Evolutionary conservation across 2,797 vertebrate genomes (phyloP), one percentile per base, ranked within the genome.

Genomic region (Catostomus latipinnis): DNA sequence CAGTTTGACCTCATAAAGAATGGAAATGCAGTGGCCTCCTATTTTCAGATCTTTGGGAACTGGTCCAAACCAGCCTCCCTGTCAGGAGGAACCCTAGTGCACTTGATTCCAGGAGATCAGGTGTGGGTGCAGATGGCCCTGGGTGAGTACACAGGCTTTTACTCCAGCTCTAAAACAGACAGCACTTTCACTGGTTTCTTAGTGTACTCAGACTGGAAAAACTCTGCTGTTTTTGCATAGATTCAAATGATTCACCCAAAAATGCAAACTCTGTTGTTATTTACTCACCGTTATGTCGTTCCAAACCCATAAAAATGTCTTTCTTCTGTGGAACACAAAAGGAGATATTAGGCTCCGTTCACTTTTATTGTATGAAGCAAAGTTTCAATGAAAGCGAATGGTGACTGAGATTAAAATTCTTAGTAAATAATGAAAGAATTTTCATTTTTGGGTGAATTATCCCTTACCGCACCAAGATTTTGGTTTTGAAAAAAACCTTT

Each of bases 1-100:
- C 98, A 98, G 91, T 97, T 98, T 0, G 97, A 99, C 89, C 92
- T 99, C 88, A 95, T 98, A 92, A 99, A 99, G 88, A 99, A 99
- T 0, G 95, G 94, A 14, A 90, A 93, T 18, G 77, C 93, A 0
- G 88, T 94, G 62, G 96, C 96, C 9, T 98, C 96, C 77, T 98
- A 96, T 86, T 99, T 99, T 88, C 98, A 99, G 94, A 96, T 96
- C 88, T 98, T 95, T 0, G 97, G 96, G 13, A 98, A 97, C 88
- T 98, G 97, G 96, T 94, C 97, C 86, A 98, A 97, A 86, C 98
- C 98, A 0, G 94, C 94, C 5, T 98, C 97, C 0, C 92, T 99
- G 78, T 96, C 96, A 0, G 98, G 97, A 0, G 96, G 97, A 0
- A 86, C 95, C 14, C 90, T 98, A 88, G 90, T 97, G 43, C 95